Base-by-base conservation (phyloP, 2,888 invertebrate species). In the Therioaphis trifolii region DNA sequence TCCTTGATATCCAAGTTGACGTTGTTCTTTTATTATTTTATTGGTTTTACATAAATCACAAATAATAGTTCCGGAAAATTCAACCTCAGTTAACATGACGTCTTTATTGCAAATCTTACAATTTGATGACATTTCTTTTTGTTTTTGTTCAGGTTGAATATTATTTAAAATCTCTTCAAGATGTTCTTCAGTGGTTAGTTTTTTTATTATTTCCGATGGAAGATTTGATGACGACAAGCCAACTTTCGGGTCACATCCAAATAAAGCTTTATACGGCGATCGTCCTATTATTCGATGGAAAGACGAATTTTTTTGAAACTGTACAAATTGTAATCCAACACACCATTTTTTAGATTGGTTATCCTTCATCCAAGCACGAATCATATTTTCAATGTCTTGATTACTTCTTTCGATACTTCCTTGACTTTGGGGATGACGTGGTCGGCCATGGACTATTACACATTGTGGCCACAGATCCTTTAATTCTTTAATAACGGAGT, bases 331-430 rank as follows among this genome's bases (percentile, higher is more conserved):
- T 15, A 46, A 49, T 27, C 29, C 71, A 27, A 71, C 46, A 27
- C 27, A 71, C 69, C 78, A 84, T 49, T 71, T 71, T 27, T 46
- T 24, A 14, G 24, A n/a, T 3, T 84, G 29, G 75, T 72, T 46
- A 14, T 77, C 58, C 5, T 35, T n/a, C 69, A 69, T 49, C 82
- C 77, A 85, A 3, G 76, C 35, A 18, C 29, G 7, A 11, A 84
- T 55, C 82, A 84, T 85, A 35, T 69, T 66, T 68, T 82, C 69
- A 1, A 85, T 18, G n/a, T 85, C 76, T 46, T 71, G n/a, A 61
- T 82, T 82, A 18, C 68, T 43, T n/a, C 43, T 40, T 43, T 68
- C 68, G 5, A 68, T 21, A 12, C 66, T 63, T 35, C 52, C 52
- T 15, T 52, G 21, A 21, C 18, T 52, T 21, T 58, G 21, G 9